Percentiles rank a stretch among this genome's conserved stretches.
Conservation (phyloP, 2,797 vertebrate genomes). For the Carcharodon carcharias region DNA sequence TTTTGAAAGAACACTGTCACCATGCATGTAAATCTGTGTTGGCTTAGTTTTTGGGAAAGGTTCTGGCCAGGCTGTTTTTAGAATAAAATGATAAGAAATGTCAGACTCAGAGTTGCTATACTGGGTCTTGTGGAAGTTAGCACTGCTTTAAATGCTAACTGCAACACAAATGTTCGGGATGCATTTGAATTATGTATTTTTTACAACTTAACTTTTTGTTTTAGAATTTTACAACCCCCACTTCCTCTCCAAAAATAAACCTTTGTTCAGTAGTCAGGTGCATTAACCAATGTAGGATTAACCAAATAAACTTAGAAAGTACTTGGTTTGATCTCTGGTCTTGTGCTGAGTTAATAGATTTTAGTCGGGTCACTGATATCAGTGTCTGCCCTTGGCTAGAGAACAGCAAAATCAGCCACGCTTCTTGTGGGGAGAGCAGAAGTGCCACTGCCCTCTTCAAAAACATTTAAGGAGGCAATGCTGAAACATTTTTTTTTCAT, state of each 20-base stretch:
- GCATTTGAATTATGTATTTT: neutral
- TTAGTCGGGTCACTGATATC: neutral
- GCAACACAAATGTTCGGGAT: neutral
- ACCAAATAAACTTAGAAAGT: neutral
- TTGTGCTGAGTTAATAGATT: neutral
- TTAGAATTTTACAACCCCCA: neutral
- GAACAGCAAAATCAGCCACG: neutral
- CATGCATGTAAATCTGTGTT: too few species aligned
- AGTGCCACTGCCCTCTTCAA: too few species aligned
- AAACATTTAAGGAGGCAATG: too few species aligned
- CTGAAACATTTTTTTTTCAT: neutral
- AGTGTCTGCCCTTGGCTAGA: neutral
- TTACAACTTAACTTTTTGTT: neutral
- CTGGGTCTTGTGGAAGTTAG: neutral
- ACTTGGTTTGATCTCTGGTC: neutral
- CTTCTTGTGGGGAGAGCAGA: neutral
- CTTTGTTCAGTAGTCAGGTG: neutral
- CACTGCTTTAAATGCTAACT: neutral
- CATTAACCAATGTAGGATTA: neutral
- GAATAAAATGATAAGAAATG: neutral
- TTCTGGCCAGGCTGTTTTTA: neutral
- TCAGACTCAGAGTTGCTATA: neutral
- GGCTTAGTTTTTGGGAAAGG: neutral
- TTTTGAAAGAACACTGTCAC: neutral
- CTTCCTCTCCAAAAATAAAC: too few species aligned